Evolutionary conservation across 2,797 vertebrate species (phyloP), one percentile per base, ranked within the genome.

Genomic region (Falco biarmicus): DNA sequence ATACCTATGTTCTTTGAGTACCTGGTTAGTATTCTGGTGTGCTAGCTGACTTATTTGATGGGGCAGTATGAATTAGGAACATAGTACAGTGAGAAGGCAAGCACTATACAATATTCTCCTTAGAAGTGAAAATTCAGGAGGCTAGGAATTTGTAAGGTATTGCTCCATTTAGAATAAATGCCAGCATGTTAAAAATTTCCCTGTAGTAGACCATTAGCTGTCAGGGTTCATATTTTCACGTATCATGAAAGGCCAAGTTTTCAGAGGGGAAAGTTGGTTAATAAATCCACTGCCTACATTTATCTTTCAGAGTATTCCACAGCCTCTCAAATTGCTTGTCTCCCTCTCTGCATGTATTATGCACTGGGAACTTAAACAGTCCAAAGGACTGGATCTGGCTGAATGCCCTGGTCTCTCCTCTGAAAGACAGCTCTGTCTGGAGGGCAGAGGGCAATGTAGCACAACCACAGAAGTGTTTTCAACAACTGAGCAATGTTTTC

Each of bases 381-480:
- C 82, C 20, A 1, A 32, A 82, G 59, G 2, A 9, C 1, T 25
- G 85, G 50, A 47, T 59, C 89, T 95, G 94, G 82, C 84, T 4
- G 5, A 1, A 57, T 20, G 50, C 89, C 70, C 39, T 12, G 28
- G 64, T 15, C 43, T 66, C 24, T 68, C 5, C 39, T 87, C 78
- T 75, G 73, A 84, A 94, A 91, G 87, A 37, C 77, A 76, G 57
- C 92, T 81, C 94, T 94, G 93, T 91, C 91, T 89, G 76, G 32
- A 95, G 93, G 63, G 65, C 87, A 90, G 87, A 95, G 87, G 79
- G 82, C 89, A 95, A 93, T 28, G 85, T 12, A 91, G 77, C 71
- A 84, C 85, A 32, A 16, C 10, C 82, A 64, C 10, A 54, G 43
- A 15, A 54, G 66, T 15, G 50, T 11, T 65, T 87, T 34, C 22